Conservation (phyloP, 2,888 invertebrate species). For the Agelastica alni region DNA sequence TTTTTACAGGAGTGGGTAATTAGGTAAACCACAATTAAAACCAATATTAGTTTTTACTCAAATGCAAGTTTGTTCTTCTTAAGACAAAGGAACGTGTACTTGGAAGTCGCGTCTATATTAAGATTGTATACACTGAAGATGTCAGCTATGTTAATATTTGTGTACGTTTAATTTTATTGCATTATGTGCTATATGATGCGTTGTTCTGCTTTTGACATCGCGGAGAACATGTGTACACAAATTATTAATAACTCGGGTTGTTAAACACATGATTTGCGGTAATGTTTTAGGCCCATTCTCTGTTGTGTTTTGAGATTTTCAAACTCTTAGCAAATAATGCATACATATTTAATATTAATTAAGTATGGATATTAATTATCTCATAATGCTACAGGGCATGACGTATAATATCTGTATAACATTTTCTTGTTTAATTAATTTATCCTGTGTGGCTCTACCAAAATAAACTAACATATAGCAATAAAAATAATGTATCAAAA, state of each 20-base stretch:
- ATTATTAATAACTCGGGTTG: conserved; percentile 35
- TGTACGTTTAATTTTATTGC: conserved; percentile 31
- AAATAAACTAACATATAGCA: too few species aligned
- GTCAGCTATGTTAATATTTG: conserved; percentile 31
- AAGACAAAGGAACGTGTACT: conserved; percentile 17
- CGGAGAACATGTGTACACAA: conserved; percentile 30
- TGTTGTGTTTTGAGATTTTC: neutral
- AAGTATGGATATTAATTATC: too few species aligned
- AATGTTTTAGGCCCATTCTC: conserved; percentile 19
- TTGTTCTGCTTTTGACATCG: conserved; percentile 26
- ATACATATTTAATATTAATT: too few species aligned
- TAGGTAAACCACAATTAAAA: too few species aligned
- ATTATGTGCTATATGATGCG: conserved; percentile 29
- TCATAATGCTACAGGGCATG: too few species aligned
- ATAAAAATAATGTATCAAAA: too few species aligned
- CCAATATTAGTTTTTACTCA: conserved; percentile 15
- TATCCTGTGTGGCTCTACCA: too few species aligned
- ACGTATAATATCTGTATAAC: too few species aligned
- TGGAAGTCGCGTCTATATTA: conserved; percentile 18
- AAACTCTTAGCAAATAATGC: neutral
- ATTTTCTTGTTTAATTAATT: too few species aligned
- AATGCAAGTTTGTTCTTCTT: conserved; percentile 12
- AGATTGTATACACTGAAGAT: conserved; percentile 17
- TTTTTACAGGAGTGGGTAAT: too few species aligned
- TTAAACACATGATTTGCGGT: conserved; percentile 34